Base-by-base conservation (phyloP, 1,140 invertebrate genomes). In the Ericerus pela region DNA sequence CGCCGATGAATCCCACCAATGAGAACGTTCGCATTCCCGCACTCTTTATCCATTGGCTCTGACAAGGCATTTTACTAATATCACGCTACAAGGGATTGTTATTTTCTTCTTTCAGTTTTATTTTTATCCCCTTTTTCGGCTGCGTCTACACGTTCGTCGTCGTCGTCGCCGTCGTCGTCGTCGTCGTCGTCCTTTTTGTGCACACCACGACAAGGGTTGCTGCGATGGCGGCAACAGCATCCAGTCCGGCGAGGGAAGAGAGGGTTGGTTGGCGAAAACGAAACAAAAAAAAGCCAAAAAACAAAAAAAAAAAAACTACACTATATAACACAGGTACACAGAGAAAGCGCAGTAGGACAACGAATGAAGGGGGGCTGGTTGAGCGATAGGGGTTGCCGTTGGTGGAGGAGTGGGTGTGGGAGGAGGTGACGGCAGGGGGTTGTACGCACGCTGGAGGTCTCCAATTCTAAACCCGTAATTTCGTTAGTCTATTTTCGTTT, bases 401-500 rank as follows among this genome's bases (percentile, higher is more conserved):
- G n/a, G n/a, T n/a, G 47, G 51, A 55, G 29, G 24, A 22, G 30
- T 18, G 43, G 20, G 52, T 26, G 20, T 51, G 37, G 14, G 43
- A 53, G 55, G 53, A 28, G 51, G 58, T 16, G 30, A n/a, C 30
- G 1, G 22, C 33, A 52, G 29, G 53, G 53, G 36, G 53, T n/a
- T 36, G 55, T 55, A 57, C 55, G 53, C 54, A 54, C 47, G 43
- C 55, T 60, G 58, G 58, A 57, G 59, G 56, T 58, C 58, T 58
- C n/a, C 58, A 62, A 61, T 59, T 59, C 59, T 57, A 53, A n/a
- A n/a, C 29, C 53, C 54, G 53, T 63, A 63, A 63, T 60, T 62
- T 61, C 60, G 61, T 63, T 63, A 63, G 62, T 63, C 62, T 61
- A 61, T 63, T 63, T 62, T 63, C 59, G 62, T 63, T 63, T 59